Base-by-base conservation (phyloP, 2,113 vertebrate genomes). In the Campylorhamphus procurvoides region DNA sequence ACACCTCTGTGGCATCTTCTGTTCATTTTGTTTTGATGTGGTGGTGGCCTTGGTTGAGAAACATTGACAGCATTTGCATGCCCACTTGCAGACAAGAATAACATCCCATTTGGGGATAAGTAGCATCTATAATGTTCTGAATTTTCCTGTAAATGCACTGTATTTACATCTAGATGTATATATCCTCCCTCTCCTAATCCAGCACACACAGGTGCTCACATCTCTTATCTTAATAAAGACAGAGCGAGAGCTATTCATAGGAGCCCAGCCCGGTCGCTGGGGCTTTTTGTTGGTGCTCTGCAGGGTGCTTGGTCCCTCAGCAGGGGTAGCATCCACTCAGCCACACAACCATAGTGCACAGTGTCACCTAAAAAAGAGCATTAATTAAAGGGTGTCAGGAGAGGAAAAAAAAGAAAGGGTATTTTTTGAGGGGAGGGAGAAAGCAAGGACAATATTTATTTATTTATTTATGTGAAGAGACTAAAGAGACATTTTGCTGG, bases 381-480 rank as follows among this genome's bases (percentile, higher is more conserved):
- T 59, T 98, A 98, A 98, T 98, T 97, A 98, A 96, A 97, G 96
- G 96, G 89, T 98, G 97, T 96, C 97, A 97, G 66, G 29, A 93
- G 8, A 87, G 53, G 22, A 40, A 37, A 90, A 27, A 77, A 79
- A 64, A 73, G 27, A 94, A 29, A 62, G 17, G 12, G 5, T 14
- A 1, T 75, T 59, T 63, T 62, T 68, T 53, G 24, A 2, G 2
- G 52, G 44, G 39, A 68, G 66, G 39, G 73, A 39, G 29, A 67
- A 94, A 73, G 14, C 12, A 74, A 67, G 20, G 50, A 44, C 40
- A 44, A 77, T 63, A 7, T 50, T 25, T 52, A 67, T 37, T 37
- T 37, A 37, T 55, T 93, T 97, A 23, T 35, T 18, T 64, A 96
- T 91, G 53, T 31, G 18, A 89, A 69, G 71, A 87, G 77, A 74